phyloP scores from a whole-genome alignment of 2,113 vertebrate species.

The Gallinago undulata region DNA sequence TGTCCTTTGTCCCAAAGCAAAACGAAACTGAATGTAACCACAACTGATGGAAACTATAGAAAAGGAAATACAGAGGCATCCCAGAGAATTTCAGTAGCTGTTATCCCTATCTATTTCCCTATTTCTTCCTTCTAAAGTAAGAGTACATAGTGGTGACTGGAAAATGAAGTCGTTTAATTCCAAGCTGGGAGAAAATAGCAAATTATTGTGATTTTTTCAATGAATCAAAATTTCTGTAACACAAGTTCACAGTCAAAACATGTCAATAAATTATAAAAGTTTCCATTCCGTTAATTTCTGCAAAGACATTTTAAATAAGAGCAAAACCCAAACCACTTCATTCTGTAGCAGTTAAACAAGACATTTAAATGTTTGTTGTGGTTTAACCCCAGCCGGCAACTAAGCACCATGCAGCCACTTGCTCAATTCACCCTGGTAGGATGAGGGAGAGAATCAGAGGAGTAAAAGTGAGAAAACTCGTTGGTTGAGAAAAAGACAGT shows the following conservation, averaged over 20 bases:
- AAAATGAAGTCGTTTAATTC: not conserved
- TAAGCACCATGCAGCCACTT: not conserved
- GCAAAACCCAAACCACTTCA: conserved; percentile 9
- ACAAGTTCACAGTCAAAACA: not conserved
- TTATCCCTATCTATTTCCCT: not conserved
- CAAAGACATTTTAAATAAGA: conserved; percentile 6
- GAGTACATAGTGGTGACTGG: not conserved
- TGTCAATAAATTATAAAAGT: not conserved
- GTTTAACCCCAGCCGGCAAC: not conserved
- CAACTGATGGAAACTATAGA: not conserved
- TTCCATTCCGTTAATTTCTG: conserved; percentile 9
- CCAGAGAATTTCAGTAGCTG: not conserved
- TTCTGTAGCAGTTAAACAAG: not conserved
- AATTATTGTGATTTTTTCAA: not conserved
- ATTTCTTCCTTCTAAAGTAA: not conserved
- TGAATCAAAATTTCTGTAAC: not conserved
- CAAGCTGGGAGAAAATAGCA: not conserved
- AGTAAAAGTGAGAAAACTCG: not conserved
- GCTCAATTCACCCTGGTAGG: not conserved
- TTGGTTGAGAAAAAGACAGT: not conserved
- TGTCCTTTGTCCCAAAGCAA: not conserved
- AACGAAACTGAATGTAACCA: not conserved
- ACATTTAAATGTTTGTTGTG: not conserved
- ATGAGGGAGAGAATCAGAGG: not conserved
- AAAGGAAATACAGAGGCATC: not conserved